A percentile compares a stretch with the other conserved stretches of the same genome.
Evolutionary conservation across 2,888 invertebrate species (phyloP).

Genomic region (Liopterus haemorrhoidalis): DNA sequence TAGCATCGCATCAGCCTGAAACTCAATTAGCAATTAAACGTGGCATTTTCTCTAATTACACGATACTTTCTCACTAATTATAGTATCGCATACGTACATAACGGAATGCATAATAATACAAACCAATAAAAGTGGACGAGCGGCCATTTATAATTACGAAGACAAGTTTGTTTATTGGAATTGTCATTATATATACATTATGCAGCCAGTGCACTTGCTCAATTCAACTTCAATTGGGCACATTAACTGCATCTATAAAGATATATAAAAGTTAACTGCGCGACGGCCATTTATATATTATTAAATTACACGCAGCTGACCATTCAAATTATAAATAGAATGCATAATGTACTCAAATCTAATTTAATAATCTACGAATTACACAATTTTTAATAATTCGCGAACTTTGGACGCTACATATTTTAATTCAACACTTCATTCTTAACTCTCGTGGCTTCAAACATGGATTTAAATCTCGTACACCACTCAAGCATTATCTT

Average conservation of each 20-base stretch:
- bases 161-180: slow-evolving; percentile 30
- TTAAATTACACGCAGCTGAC: slow-evolving; percentile 23
- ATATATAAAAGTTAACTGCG: slow-evolving; percentile 27
- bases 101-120: slow-evolving; percentile 23
- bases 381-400: too few relatives aligned
- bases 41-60: slow-evolving; percentile 55
- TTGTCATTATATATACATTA: slow-evolving; percentile 33
- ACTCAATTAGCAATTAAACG: slow-evolving; percentile 57
- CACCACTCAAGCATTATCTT: too few relatives aligned
- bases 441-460: too few relatives aligned
- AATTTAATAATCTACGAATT: too few relatives aligned
- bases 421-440: too few relatives aligned
- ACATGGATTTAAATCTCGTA: too few relatives aligned
- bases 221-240: slow-evolving; percentile 32
- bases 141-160: slow-evolving; percentile 27
- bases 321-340: too few relatives aligned
- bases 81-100: slow-evolving; percentile 32
- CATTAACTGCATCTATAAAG: slow-evolving; percentile 27
- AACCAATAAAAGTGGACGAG: slow-evolving; percentile 22
- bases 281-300: slow-evolving; percentile 20
- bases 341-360: too few relatives aligned
- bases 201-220: slow-evolving; percentile 22
- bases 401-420: too few relatives aligned
- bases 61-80: slow-evolving; percentile 52
- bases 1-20: slow-evolving; percentile 50